phyloP scores from a whole-genome alignment of 2,113 vertebrate species.

The Sphyrna mokarran region DNA sequence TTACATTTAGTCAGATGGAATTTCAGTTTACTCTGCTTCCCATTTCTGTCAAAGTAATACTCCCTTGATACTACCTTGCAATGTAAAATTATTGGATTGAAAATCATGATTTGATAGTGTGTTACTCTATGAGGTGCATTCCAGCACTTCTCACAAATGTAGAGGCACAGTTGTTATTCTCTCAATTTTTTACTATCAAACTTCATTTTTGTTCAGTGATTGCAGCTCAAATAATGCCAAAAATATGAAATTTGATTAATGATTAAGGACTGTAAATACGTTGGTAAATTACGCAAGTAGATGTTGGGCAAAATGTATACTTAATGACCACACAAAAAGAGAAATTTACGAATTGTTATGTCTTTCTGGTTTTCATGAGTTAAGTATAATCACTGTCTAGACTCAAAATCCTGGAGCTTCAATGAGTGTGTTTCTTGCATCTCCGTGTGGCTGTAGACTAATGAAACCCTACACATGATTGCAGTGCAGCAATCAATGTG shows the following conservation, averaged over 20 bases:
- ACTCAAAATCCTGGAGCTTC: too few species aligned
- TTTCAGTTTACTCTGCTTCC: neutral
- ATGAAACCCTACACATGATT: too few species aligned
- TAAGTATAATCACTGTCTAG: too few species aligned
- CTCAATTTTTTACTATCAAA: neutral
- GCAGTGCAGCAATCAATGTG: too few species aligned
- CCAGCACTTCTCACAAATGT: neutral
- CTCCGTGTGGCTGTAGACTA: too few species aligned
- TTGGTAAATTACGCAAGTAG: neutral
- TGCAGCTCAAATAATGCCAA: neutral
- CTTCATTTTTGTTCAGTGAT: neutral
- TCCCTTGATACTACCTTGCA: neutral
- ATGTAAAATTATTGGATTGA: neutral
- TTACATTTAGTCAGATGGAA: neutral
- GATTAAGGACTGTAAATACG: neutral
- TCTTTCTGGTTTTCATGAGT: too few species aligned
- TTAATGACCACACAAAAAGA: neutral
- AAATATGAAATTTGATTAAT: neutral
- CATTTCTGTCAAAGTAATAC: neutral
- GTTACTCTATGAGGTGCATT: neutral
- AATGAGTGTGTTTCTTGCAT: too few species aligned
- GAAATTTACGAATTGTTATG: neutral
- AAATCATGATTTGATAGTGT: neutral
- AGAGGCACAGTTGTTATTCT: neutral
- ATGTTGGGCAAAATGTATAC: neutral